Conservation (phyloP, 1,140 invertebrate genomes). For the Yoshiicerus persimilis region DNA sequence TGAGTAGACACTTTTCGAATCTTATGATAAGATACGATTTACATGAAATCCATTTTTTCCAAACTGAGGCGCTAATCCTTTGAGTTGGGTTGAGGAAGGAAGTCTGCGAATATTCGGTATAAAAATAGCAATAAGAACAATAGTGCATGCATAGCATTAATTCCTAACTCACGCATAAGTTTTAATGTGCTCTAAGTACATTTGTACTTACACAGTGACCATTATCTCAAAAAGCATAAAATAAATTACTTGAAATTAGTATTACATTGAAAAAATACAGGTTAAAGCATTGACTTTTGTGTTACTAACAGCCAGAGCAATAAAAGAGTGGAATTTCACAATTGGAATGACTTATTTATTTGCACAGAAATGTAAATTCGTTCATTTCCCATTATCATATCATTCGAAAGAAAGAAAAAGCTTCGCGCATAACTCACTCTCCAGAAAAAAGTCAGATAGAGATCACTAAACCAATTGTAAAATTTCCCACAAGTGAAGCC, state of each 20-base stretch:
- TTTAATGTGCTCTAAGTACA: no score
- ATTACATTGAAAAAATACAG: neutral
- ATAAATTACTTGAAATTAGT: neutral
- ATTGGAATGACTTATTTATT: constrained; percentile 10
- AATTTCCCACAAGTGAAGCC: neutral
- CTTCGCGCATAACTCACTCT: neutral
- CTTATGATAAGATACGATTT: neutral
- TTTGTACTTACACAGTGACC: no score
- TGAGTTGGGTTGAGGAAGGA: neutral
- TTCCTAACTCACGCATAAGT: no score
- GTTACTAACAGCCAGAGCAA: neutral
- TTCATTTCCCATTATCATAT: neutral
- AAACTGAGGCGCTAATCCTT: neutral
- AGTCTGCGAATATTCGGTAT: neutral
- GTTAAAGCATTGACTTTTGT: no score
- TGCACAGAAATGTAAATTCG: neutral
- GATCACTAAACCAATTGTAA: neutral
- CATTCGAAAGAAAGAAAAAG: neutral
- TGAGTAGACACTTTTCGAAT: constrained; percentile 5
- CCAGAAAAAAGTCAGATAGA: neutral
- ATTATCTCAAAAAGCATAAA: neutral
- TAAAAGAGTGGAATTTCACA: neutral
- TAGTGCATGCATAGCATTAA: no score
- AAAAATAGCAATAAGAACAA: neutral
- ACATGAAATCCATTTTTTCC: neutral